Percentiles rank a stretch among this genome's conserved stretches.
Conservation (phyloP, 2,113 vertebrate species). For the Phaethornis superciliosus region DNA sequence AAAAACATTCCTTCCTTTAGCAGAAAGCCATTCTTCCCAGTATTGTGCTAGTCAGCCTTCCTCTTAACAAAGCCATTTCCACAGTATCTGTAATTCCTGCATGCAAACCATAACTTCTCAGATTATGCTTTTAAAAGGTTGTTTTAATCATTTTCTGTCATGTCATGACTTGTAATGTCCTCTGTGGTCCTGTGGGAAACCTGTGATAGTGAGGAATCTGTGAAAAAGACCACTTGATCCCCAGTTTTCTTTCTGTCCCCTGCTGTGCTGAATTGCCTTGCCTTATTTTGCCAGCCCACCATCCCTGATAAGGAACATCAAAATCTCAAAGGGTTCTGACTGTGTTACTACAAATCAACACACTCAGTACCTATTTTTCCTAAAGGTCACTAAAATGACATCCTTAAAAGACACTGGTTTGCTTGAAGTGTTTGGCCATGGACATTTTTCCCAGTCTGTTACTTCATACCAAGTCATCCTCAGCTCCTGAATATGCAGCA, state of each 20-base stretch:
- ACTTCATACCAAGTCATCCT: not conserved
- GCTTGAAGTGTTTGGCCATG: not conserved
- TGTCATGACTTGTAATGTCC: not conserved
- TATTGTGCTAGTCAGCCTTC: conserved; percentile 31
- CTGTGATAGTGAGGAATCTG: not conserved
- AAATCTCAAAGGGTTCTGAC: not conserved
- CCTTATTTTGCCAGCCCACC: not conserved
- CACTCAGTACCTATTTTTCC: not conserved
- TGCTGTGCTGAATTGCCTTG: fast-evolving
- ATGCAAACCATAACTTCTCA: not conserved
- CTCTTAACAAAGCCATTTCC: conserved; percentile 28
- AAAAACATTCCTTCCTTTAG: conserved; percentile 13
- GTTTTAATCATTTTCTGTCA: not conserved
- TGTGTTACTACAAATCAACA: not conserved
- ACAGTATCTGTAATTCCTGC: not conserved
- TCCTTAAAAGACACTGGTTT: not conserved
- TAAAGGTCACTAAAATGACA: not conserved
- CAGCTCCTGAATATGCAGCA: not conserved
- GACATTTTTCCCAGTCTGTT: not conserved
- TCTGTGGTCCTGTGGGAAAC: not conserved
- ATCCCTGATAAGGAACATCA: not conserved
- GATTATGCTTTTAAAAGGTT: not conserved
- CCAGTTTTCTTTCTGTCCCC: not conserved
- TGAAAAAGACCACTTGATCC: not conserved
- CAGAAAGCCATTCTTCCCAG: conserved; percentile 40